Percentiles rank a stretch among this genome's conserved stretches.
These are phyloP conservation scores for Oreochromis grahami DNA, from an alignment of 2,797 vertebrate species.

Conservation along the genomic window DNA sequence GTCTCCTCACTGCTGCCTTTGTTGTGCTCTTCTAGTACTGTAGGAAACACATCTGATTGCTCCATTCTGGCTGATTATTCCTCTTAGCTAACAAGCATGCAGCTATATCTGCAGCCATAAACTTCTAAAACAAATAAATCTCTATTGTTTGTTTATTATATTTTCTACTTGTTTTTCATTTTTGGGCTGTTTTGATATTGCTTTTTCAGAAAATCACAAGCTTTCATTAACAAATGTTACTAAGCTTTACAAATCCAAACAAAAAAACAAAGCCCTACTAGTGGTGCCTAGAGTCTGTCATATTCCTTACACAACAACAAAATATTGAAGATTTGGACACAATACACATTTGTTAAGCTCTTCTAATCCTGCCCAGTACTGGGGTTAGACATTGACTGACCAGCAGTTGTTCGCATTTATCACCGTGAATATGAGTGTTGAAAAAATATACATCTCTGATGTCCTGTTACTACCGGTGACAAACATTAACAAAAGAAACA, in stretches of 20 bases:
- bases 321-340: not conserved
- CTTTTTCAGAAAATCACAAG: not conserved
- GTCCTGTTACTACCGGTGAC: not conserved
- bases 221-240: not conserved
- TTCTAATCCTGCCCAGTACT: not conserved
- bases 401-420: not conserved
- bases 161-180: not conserved
- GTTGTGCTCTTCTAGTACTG: not conserved
- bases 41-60: not conserved
- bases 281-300: not conserved
- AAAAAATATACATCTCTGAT: not conserved
- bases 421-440: not conserved
- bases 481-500: not conserved
- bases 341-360: not conserved
- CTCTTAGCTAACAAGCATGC: not conserved
- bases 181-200: slow-evolving; percentile 37
- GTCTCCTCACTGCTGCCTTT: not conserved
- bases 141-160: not conserved
- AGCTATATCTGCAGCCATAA: not conserved
- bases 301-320: not conserved
- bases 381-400: not conserved
- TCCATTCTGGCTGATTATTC: not conserved
- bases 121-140: not conserved
- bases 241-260: not conserved
- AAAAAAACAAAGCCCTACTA: not conserved